phyloP scores from a whole-genome alignment of 2,113 vertebrate genomes.

The Ardeotis arabs region DNA sequence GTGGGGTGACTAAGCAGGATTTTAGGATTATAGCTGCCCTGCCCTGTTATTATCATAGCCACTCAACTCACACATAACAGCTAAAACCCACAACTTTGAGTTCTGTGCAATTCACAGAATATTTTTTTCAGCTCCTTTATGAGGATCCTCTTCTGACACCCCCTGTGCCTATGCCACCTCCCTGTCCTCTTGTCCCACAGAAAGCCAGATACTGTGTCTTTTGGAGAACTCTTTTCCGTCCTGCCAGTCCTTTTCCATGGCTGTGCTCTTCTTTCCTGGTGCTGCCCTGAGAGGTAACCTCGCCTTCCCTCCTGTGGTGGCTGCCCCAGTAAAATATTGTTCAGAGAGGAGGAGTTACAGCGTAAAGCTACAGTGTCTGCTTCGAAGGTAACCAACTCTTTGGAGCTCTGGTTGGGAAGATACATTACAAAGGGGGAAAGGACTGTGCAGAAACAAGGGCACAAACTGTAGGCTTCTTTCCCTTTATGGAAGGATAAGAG shows the following conservation, averaged over 20 bases:
- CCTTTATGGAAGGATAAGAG: neutral
- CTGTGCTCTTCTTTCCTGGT: neutral
- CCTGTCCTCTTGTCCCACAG: neutral
- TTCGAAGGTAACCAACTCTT: neutral
- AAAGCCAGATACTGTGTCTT: neutral
- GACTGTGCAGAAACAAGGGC: too few relatives aligned
- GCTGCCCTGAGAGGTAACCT: neutral
- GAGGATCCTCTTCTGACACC: neutral
- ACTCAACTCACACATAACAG: neutral
- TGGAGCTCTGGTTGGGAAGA: rapidly evolving
- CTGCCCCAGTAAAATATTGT: neutral
- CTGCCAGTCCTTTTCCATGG: neutral
- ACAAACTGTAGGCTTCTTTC: neutral
- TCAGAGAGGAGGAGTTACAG: neutral
- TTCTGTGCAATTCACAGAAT: neutral
- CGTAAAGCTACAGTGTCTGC: neutral
- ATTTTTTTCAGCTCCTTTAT: neutral
- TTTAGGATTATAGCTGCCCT: neutral
- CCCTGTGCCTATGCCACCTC: neutral
- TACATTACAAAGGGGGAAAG: too few relatives aligned
- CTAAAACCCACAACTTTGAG: neutral
- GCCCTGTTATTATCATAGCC: neutral
- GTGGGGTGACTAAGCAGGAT: neutral
- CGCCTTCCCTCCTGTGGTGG: neutral
- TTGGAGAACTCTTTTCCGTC: neutral